phyloP scores from a whole-genome alignment of 2,888 invertebrate genomes.

The Acleris emargana region DNA sequence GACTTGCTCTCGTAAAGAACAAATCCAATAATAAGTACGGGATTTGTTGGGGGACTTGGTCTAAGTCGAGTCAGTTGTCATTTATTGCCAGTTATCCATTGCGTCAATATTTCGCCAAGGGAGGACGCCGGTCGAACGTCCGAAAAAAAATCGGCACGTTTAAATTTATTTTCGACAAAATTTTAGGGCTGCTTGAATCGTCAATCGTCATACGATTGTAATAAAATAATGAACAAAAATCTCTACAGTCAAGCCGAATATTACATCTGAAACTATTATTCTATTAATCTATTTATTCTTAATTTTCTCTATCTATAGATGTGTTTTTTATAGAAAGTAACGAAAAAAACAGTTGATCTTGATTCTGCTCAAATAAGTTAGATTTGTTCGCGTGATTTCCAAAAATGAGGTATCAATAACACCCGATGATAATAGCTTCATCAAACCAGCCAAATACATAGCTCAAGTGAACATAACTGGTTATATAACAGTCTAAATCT shows the following conservation, averaged over 20 bases:
- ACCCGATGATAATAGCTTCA: neutral
- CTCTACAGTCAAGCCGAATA: no score
- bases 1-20: no score
- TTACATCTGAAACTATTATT: no score
- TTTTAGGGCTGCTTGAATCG: no score
- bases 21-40: no score
- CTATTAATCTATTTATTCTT: no score
- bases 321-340: no score
- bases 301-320: no score
- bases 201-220: neutral
- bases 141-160: neutral
- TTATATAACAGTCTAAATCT: constrained; percentile 50
- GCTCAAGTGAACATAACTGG: neutral
- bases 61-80: neutral
- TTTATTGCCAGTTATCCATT: neutral
- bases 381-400: no score
- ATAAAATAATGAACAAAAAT: neutral
- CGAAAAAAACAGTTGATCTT: no score
- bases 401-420: neutral
- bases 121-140: neutral
- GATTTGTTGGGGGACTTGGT: neutral
- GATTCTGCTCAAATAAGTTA: no score
- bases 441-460: neutral
- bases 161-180: neutral
- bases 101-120: neutral